Conservation (phyloP, 2,888 invertebrate species). For the Myathropa florea region DNA sequence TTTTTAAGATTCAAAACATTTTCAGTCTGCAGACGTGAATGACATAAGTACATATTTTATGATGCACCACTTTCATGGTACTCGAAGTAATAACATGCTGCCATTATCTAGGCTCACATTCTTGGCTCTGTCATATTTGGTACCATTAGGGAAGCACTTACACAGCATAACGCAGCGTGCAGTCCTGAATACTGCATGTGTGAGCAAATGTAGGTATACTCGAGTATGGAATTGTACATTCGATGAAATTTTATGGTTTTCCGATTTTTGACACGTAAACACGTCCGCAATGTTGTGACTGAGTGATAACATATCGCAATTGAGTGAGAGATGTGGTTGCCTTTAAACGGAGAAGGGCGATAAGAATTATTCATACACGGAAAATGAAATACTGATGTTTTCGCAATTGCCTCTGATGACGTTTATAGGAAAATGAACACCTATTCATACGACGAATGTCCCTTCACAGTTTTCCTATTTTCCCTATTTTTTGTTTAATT, state of each 20-base stretch:
- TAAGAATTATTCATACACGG: background rate
- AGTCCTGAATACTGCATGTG: background rate
- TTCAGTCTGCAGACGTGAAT: background rate
- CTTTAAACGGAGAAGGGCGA: background rate
- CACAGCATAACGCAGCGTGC: background rate
- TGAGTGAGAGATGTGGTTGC: background rate
- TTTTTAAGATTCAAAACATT: background rate
- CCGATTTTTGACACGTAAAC: slow-evolving; percentile 26
- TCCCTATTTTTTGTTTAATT: too few relatives aligned
- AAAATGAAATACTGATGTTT: background rate
- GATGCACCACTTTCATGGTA: background rate
- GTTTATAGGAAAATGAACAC: background rate
- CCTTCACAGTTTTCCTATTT: too few relatives aligned
- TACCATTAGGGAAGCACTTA: background rate
- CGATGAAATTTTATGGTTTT: slow-evolving; percentile 27
- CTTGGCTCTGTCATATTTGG: background rate
- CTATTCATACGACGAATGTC: too few relatives aligned
- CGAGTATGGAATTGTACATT: background rate
- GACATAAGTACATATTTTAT: background rate
- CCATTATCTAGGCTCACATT: slow-evolving; percentile 13
- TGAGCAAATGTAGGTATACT: background rate
- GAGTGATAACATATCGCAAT: slow-evolving; percentile 8
- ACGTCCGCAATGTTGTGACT: background rate
- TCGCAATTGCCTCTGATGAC: background rate
- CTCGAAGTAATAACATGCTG: slow-evolving; percentile 4